Evolutionary conservation across 2,113 vertebrate genomes (phyloP).

Genomic region (Neopipo cinnamomea): DNA sequence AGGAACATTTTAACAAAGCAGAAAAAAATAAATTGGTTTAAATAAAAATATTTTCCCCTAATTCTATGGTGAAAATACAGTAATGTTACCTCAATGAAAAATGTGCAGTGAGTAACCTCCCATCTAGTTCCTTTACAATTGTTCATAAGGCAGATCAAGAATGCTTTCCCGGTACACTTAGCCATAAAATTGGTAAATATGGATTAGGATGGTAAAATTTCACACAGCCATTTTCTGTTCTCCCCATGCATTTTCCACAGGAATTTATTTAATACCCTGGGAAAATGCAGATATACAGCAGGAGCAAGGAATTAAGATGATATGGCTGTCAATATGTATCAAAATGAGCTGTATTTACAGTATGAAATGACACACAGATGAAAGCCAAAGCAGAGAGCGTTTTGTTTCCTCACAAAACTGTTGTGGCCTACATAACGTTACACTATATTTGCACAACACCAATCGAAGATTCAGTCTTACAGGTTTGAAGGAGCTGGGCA

Average conservation of each 20-base stretch:
- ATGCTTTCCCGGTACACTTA: background rate
- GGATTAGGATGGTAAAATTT: constrained; percentile 39
- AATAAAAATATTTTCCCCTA: background rate
- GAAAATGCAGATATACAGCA: constrained; percentile 35
- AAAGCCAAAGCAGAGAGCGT: background rate
- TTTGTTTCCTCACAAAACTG: background rate
- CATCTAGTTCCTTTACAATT: background rate
- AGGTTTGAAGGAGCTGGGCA: background rate
- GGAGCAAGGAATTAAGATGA: constrained; percentile 49
- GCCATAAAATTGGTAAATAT: constrained; percentile 21
- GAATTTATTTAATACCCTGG: constrained; percentile 56
- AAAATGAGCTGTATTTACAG: constrained; percentile 24
- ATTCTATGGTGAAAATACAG: background rate
- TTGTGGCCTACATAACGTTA: background rate
- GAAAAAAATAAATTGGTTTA: background rate
- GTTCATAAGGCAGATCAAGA: background rate
- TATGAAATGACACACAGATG: background rate
- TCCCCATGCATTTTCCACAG: background rate
- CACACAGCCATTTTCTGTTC: background rate
- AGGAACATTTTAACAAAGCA: background rate
- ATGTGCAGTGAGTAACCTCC: background rate
- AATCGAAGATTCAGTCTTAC: background rate
- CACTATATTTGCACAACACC: background rate
- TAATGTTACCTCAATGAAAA: background rate
- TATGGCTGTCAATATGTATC: background rate